Evolutionary conservation across 1,140 invertebrate species (phyloP).

Genomic region (Temnothorax longispinosus): DNA sequence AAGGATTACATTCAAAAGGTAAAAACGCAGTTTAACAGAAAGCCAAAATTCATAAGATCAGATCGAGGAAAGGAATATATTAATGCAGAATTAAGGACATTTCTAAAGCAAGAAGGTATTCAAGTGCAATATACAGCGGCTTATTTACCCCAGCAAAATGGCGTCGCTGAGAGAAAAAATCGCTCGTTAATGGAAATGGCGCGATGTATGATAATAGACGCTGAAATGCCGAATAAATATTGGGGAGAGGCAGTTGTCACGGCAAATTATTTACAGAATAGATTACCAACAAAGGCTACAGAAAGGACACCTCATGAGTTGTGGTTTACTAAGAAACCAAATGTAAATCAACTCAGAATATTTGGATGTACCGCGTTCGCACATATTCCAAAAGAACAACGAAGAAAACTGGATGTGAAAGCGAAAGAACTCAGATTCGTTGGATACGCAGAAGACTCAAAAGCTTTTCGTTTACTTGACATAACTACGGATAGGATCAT

Average conservation of each 20-base stretch:
- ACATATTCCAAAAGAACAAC: background rate
- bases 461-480: background rate
- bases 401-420: background rate
- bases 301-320: background rate
- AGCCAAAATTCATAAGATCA: background rate
- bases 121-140: background rate
- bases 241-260: constrained; percentile 14
- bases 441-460: background rate
- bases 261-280: constrained; percentile 25
- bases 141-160: constrained; percentile 30
- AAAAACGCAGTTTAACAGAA: constrained; percentile 16
- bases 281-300: background rate
- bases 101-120: constrained; percentile 20
- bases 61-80: background rate
- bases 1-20: constrained; percentile 13
- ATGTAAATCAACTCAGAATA: background rate
- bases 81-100: background rate
- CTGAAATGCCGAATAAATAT: constrained; percentile 14
- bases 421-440: background rate
- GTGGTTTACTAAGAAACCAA: background rate
- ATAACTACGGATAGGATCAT: background rate
- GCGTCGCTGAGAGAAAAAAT: constrained; percentile 24
- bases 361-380: background rate
- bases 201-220: constrained; percentile 22
- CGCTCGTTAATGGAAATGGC: constrained; percentile 27